Base-by-base conservation (phyloP, 1,140 invertebrate species). In the Tachypleus tridentatus region DNA sequence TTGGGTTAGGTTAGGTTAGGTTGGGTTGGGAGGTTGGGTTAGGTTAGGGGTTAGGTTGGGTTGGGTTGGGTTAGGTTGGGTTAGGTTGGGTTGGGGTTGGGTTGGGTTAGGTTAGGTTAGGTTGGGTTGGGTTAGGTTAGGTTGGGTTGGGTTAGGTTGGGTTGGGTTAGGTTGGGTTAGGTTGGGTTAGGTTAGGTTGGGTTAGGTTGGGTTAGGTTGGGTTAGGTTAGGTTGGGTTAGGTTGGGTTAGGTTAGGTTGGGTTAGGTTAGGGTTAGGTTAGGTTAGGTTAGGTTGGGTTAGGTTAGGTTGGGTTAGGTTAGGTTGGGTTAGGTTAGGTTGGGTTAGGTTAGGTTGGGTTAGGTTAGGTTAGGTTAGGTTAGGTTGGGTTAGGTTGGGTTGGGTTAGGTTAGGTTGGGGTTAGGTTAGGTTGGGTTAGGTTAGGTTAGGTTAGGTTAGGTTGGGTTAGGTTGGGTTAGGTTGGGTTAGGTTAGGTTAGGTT, bases 401-500 rank as follows among this genome's bases (percentile, higher is more conserved):
- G 64, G 64, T 64, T 64, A 62, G 64, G 64, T 64, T 64, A 62
- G 64, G 64, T 64, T 64, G n/a, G 53, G 70, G 65, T 70, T 65
- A 59, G 66, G 66, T 68, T 68, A 60, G 65, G 58, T 70, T 58
- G 57, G 70, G 61, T 70, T 57, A 62, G 70, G 61, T 54, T 54
- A 62, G 69, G 70, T 71, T 70, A 60, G 70, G 70, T 70, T 71
- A 62, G 70, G 69, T 67, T 71, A 58, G 62, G 65, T 68, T 69
- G 60, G 69, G 70, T 70, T 71, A 61, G 70, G 66, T 68, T 64
- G 54, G 69, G 66, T 70, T 62, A 54, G 70, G 69, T 70, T 64
- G 58, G 70, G 69, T 70, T 71, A 65, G 70, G 70, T 71, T 71
- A 66, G 70, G 70, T 71, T 70, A 68, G 70, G 67, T 69, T 69